Base-by-base conservation (phyloP, 2,888 invertebrate genomes). In the Syrphus vitripennis region DNA sequence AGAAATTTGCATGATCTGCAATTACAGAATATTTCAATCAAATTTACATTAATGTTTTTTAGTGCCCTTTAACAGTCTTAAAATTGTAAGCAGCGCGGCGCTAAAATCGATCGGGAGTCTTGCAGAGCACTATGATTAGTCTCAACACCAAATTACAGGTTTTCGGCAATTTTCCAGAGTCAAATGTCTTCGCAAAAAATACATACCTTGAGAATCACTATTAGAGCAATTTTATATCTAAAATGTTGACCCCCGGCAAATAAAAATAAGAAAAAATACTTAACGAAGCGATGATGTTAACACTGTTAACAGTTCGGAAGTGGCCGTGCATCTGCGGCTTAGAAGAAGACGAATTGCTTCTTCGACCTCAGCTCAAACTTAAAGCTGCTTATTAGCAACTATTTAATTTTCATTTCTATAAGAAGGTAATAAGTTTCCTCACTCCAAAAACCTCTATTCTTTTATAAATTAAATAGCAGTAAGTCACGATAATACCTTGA, bases 401-500 rank as follows among this genome's bases (percentile, higher is more conserved):
- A 24, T 24, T 7, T 16, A 10, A 34, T 34, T 34, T 24, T 37
- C n/a, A 19, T 31, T 50, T 50, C 14, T n/a, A n/a, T 4, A 14
- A 45, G 24, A 61, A 1, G n/a, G 7, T 67, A n/a, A n/a, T n/a
- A 14, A 63, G 12, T 48, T 31, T 14, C 21, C 34, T 31, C 67
- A 48, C 14, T 34, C 50, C n/a, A n/a, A n/a, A 12, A 45, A 14
- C 34, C 26, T 37, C 50, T 55, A 31, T 53, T 24, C 57, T 37
- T 63, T 45, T 24, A 42, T 26, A 6, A 48, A 19, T 29, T 48
- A 48, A 80, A 34, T 34, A 29, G 34, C 21, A 19, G 10, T 12
- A 14, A 53, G 67, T 61, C 63, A 69, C 53, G 72, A 21, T 50
- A 59, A 59, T 26, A 78, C 72, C 77, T 83, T 83, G 77, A 72